phyloP scores from a whole-genome alignment of 2,888 invertebrate genomes.

The Tribolium freemani region DNA sequence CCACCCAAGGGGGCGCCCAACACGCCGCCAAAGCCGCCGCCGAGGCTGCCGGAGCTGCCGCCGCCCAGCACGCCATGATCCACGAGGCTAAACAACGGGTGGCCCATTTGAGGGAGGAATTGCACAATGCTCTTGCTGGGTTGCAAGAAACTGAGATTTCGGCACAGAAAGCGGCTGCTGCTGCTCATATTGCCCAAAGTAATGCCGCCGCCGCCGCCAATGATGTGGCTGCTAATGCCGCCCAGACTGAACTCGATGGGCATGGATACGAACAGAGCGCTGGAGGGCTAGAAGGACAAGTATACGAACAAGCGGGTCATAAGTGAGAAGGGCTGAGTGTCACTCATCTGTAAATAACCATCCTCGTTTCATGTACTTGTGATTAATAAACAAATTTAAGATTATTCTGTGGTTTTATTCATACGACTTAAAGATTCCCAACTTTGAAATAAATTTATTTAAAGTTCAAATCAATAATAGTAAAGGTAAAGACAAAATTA shows the following conservation, averaged over 20 bases:
- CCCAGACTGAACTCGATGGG: constrained; percentile 15
- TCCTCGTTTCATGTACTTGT: constrained; percentile 8
- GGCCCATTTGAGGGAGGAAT: constrained; percentile 75
- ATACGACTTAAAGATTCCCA: too few relatives aligned
- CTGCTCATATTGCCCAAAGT: constrained; percentile 79
- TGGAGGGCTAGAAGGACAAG: background rate
- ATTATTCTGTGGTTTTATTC: too few relatives aligned
- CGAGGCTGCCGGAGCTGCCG: constrained; percentile 78
- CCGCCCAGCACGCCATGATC: constrained; percentile 81
- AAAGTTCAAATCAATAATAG: too few relatives aligned
- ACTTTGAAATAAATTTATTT: too few relatives aligned
- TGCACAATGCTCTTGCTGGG: constrained; percentile 76
- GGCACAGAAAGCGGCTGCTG: constrained; percentile 75
- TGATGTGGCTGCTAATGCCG: constrained; percentile 43
- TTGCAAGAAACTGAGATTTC: constrained; percentile 79
- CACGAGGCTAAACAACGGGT: constrained; percentile 77
- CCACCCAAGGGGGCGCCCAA: constrained; percentile 73
- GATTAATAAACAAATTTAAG: background rate
- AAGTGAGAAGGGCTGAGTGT: background rate
- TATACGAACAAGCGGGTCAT: background rate
- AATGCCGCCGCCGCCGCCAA: constrained; percentile 80
- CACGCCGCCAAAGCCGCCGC: constrained; percentile 78
- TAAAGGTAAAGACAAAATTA: too few relatives aligned
- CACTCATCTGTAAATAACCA: constrained; percentile 36
- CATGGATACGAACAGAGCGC: constrained; percentile 11